Percentiles rank a stretch among this genome's conserved stretches.
Evolutionary conservation across 2,113 vertebrate species (phyloP).

Genomic region (Canis aureus): DNA sequence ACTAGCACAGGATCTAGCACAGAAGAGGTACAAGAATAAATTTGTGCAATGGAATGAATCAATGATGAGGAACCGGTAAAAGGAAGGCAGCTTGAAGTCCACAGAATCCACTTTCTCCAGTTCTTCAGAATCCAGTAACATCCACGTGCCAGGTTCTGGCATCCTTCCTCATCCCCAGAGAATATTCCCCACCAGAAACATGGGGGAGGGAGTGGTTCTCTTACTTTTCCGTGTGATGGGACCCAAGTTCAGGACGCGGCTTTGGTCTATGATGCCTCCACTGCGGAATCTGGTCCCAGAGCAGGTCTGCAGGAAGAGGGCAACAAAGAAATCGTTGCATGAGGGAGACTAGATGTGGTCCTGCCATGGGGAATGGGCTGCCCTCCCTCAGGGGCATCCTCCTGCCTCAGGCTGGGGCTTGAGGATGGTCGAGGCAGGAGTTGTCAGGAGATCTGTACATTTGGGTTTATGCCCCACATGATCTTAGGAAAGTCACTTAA

Average conservation of each 20-base stretch:
- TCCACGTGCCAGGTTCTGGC: neutral
- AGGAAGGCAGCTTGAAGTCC: neutral
- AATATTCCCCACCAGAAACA: neutral
- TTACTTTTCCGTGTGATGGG: conserved; percentile 74
- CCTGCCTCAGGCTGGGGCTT: neutral
- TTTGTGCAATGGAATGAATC: neutral
- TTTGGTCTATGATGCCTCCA: conserved; percentile 13
- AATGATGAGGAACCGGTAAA: neutral
- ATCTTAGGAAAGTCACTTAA: neutral
- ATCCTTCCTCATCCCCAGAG: neutral
- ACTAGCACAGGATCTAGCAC: neutral
- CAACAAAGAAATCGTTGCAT: neutral
- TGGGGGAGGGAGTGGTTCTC: neutral
- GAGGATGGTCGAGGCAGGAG: neutral
- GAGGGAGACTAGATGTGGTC: neutral
- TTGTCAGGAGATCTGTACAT: neutral
- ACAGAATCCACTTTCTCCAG: neutral
- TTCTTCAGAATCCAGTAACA: neutral
- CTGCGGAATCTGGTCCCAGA: conserved; percentile 41
- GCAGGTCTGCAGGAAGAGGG: conserved; percentile 63
- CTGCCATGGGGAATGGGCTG: neutral
- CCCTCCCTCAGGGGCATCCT: neutral
- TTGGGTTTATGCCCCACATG: too few species aligned
- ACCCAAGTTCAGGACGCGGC: conserved; percentile 71
- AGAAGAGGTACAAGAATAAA: neutral